Percentiles rank a stretch among this genome's conserved stretches.
These are phyloP conservation scores for Calliopum simillimum DNA, from an alignment of 2,888 invertebrate species.

Conservation along the genomic window DNA sequence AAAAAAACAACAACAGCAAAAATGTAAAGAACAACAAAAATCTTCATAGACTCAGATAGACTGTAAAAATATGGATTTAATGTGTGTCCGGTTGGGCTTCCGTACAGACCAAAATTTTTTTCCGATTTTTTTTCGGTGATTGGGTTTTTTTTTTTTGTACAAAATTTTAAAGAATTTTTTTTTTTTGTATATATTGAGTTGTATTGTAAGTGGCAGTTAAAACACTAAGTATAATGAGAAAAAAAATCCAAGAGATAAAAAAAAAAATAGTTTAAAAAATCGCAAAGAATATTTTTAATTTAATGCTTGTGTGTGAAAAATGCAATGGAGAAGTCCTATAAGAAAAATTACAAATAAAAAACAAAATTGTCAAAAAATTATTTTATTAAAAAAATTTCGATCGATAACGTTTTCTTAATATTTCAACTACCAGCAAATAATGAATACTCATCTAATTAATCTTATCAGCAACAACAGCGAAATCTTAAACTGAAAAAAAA, in stretches of 20 bases:
- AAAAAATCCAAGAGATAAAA: too few relatives aligned
- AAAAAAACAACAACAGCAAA: slow-evolving; percentile 1
- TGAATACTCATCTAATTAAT: too few relatives aligned
- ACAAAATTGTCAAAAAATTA: too few relatives aligned
- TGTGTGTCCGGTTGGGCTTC: slow-evolving; percentile 57
- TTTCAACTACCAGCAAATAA: too few relatives aligned
- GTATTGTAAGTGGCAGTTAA: too few relatives aligned
- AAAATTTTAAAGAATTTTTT: too few relatives aligned
- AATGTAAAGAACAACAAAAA: background rate
- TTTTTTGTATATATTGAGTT: slow-evolving; percentile 12
- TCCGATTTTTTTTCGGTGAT: background rate
- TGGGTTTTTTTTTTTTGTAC: background rate
- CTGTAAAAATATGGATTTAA: slow-evolving; percentile 46
- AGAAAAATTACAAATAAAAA: too few relatives aligned
- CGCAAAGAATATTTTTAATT: background rate
- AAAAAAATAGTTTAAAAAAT: background rate
- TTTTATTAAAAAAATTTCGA: too few relatives aligned
- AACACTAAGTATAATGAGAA: slow-evolving; percentile 18
- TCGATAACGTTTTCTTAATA: too few relatives aligned
- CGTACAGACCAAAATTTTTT: slow-evolving; percentile 37
- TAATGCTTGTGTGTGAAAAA: background rate
- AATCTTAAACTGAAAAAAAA: too few relatives aligned
- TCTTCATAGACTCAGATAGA: slow-evolving; percentile 32
- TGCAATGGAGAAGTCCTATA: too few relatives aligned
- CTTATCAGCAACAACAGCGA: too few relatives aligned